phyloP scores from a whole-genome alignment of 2,888 invertebrate genomes.

The Rhagophthalmus giganteus region DNA sequence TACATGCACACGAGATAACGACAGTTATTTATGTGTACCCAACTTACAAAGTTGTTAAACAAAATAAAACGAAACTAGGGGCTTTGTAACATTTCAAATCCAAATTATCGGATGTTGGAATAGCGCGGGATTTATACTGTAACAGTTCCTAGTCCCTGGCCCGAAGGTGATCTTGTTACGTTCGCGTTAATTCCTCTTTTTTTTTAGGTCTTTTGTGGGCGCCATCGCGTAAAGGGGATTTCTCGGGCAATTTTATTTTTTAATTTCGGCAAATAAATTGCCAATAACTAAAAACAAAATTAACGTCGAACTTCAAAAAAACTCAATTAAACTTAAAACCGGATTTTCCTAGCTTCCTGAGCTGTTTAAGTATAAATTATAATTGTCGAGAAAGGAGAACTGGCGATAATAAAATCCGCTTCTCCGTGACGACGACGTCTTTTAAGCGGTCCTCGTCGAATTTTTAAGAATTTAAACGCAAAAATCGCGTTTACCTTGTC shows the following conservation, averaged over 20 bases:
- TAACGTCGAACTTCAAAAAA: neutral
- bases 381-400: neutral
- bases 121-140: slow-evolving; percentile 21
- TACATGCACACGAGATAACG: neutral
- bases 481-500: too few relatives aligned
- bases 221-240: too few relatives aligned
- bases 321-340: neutral
- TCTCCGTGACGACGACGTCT: too few relatives aligned
- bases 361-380: neutral
- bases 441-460: too few relatives aligned
- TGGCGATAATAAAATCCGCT: neutral
- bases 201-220: too few relatives aligned
- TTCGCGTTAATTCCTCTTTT: too few relatives aligned
- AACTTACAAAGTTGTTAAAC: slow-evolving; percentile 24
- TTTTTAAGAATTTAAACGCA: too few relatives aligned
- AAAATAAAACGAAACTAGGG: slow-evolving; percentile 10
- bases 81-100: slow-evolving; percentile 24
- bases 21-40: slow-evolving; percentile 3
- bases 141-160: slow-evolving; percentile 1
- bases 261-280: neutral
- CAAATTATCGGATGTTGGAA: slow-evolving; percentile 23
- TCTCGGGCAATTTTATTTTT: neutral
- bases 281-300: neutral
- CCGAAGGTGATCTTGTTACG: too few relatives aligned
- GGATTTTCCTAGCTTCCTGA: neutral